Base-by-base conservation (phyloP, 2,113 vertebrate species). In the Fukomys damarensis region DNA sequence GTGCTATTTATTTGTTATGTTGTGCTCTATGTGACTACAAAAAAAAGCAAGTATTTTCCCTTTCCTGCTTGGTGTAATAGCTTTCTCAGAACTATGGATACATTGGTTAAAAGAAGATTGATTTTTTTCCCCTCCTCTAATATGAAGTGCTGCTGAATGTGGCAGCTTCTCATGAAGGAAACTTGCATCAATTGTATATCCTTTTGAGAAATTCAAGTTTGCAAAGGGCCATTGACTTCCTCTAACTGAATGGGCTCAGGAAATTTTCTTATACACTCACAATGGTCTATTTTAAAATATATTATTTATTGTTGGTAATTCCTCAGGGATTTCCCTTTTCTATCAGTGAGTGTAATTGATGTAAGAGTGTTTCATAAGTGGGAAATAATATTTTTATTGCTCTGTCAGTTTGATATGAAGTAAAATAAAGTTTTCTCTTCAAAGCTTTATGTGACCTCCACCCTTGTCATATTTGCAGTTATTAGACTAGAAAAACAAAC, bases 261-360 rank as follows among this genome's bases (percentile, higher is more conserved):
- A 96, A 74, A 76, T 80, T 91, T 89, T 85, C 87, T 49, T 88
- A 92, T 7, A 1, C 86, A 93, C 72, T 93, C 70, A 38, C 84
- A 74, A 76, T 65, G 89, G 52, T 92, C 46, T 95, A 2, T 93
- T 63, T 91, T 86, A 87, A 66, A 83, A 28, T 80, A 68, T 88
- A 90, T 97, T 98, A 97, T 97, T 98, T 98, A 97, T 98, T 96
- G 49, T 93, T 93, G 56, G 77, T 61, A 91, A 8, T 79, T 94
- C 66, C 92, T 97, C 87, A 96, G 94, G 94, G 92, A 96, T 97
- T 79, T 96, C 30, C 52, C 3, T 76, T 95, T 93, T 96, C 70
- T 97, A 26, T 91, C 35, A 12, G 19, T 93, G 61, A 83, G n/a
- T 92, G 59, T 68, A 80, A 72, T 72, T 72, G 93, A 80, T 96